Evolutionary conservation across 2,113 vertebrate species (phyloP).

Genomic region (Eublepharis macularius): DNA sequence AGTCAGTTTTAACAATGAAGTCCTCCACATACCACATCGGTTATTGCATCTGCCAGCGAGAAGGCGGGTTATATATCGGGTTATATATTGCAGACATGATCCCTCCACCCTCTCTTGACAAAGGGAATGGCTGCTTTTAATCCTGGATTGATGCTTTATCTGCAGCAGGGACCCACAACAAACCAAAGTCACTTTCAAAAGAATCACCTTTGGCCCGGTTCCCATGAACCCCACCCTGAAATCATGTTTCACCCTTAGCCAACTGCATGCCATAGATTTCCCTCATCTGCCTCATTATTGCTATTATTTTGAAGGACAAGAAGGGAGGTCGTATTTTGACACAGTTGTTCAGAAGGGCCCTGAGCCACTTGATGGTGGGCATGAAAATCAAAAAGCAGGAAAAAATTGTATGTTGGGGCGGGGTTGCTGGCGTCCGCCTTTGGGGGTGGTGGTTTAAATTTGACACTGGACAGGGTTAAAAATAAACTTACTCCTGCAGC

Average conservation of each 20-base stretch:
- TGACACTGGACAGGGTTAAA: too few relatives aligned
- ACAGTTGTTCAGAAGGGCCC: not conserved
- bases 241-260: conserved; percentile 9
- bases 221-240: conserved; percentile 15
- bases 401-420: not conserved
- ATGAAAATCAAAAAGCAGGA: not conserved
- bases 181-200: conserved; percentile 60
- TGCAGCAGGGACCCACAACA: conserved; percentile 38
- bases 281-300: too few relatives aligned
- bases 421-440: not conserved
- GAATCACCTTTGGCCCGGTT: conserved; percentile 11
- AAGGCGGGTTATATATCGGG: conserved; percentile 59
- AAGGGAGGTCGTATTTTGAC: not conserved
- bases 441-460: not conserved
- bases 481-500: too few relatives aligned
- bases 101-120: conserved; percentile 55
- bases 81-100: conserved; percentile 62
- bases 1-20: conserved; percentile 55
- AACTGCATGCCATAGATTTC: not conserved
- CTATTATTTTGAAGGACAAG: not conserved
- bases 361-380: not conserved
- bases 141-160: conserved; percentile 53
- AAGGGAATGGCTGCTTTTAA: conserved; percentile 54
- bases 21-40: conserved; percentile 52
- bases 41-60: conserved; percentile 60